Evolutionary conservation across 2,113 vertebrate species (phyloP), one percentile per base, ranked within the genome.

Genomic region (Callospermophilus lateralis): DNA sequence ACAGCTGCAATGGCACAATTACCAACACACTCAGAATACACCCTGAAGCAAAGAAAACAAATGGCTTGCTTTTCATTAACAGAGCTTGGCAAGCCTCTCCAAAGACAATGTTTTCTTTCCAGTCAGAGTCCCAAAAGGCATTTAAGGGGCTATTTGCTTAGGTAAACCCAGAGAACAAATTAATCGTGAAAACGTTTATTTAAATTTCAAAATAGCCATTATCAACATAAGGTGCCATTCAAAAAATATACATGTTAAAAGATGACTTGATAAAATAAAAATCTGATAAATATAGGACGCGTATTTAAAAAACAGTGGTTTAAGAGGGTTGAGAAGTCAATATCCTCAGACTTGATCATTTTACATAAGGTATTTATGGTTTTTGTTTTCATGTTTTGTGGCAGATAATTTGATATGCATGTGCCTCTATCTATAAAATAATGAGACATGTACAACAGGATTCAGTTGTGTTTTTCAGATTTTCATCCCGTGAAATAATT

Each of bases 31-130:
- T 97, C 92, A 96, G 97, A 97, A 97, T 65, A 98, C 58, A 98
- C 86, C 98, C 98, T 37, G 88, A 95, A 98, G 98, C 98, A 98
- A 98, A 98, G 97, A 98, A 98, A 98, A 96, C 97, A 98, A 98
- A 98, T 89, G 97, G 93, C 92, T 96, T 97, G 97, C 97, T 98
- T 98, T 98, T 98, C 97, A 98, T 98, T 98, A 98, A 94, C 88
- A 76, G 86, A 97, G 93, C 93, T 97, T 97, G 96, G 97, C 97
- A 98, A 96, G 90, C 73, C 94, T 95, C 97, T 98, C 97, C 87
- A 97, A 98, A 98, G 97, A 98, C 97, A 98, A 96, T 96, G 96
- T 98, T 98, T 98, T 98, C 98, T 98, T 98, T 98, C 94, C 86
- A 98, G 94, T 97, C 97, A 97, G 84, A 96, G 93, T 95, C 97